Conservation (phyloP, 2,797 vertebrate species). For the Rhabdophis nuchalis region DNA sequence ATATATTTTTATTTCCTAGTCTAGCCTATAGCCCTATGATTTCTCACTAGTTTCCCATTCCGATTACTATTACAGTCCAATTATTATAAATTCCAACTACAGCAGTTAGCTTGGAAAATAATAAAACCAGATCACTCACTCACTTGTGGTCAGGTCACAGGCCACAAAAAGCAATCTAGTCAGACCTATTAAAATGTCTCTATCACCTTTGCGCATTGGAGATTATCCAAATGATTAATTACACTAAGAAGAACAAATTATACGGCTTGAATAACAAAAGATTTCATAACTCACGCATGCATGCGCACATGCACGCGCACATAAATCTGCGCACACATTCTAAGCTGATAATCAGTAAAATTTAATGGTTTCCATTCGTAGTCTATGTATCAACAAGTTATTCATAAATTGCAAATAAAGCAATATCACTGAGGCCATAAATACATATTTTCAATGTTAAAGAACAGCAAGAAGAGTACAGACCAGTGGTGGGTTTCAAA, state of each 20-base stretch:
- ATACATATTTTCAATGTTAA: not conserved
- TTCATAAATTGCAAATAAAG: not conserved
- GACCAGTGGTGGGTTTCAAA: too few relatives aligned
- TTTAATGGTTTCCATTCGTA: not conserved
- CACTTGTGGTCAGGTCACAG: not conserved
- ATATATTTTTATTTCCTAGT: not conserved
- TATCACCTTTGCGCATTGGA: not conserved
- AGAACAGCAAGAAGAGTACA: not conserved
- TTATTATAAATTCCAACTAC: not conserved
- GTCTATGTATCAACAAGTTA: not conserved
- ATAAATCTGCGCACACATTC: not conserved
- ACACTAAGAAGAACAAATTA: not conserved
- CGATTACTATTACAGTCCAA: not conserved
- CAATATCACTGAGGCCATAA: not conserved
- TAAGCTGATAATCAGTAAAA: not conserved
- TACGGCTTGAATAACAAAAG: not conserved
- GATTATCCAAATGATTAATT: not conserved
- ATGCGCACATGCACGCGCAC: not conserved
- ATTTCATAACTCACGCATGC: not conserved
- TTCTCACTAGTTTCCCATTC: not conserved
- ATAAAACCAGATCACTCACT: not conserved
- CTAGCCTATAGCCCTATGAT: not conserved
- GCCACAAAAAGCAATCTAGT: not conserved
- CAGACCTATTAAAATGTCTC: not conserved
- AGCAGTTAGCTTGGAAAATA: not conserved